Evolutionary conservation across 2,797 vertebrate genomes (phyloP).

Genomic region (Pantherophis vulpinus): DNA sequence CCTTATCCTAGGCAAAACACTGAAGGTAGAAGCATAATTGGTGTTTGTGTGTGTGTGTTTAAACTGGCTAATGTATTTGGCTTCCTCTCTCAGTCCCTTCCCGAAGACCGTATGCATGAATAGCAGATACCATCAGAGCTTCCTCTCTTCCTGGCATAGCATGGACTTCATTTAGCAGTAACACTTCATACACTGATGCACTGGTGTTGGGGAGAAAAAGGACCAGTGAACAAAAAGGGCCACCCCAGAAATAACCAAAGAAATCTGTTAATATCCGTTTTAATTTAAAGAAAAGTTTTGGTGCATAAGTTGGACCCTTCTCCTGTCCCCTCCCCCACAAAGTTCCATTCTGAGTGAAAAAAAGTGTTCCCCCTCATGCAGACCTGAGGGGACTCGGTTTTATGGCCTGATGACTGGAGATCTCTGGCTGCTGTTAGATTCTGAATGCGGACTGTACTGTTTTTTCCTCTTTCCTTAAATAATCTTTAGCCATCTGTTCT

Average conservation of each 20-base stretch:
- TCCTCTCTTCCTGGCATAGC: slow-evolving; percentile 74
- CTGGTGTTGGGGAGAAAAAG: slow-evolving; percentile 56
- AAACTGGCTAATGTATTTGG: slow-evolving; percentile 73
- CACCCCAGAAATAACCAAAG: slow-evolving; percentile 80
- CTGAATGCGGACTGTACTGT: slow-evolving; percentile 68
- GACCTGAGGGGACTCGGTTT: slow-evolving; percentile 63
- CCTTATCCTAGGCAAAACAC: slow-evolving; percentile 54
- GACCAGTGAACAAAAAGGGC: slow-evolving; percentile 65
- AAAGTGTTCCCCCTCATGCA: slow-evolving; percentile 58
- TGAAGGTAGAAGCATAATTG: slow-evolving; percentile 59
- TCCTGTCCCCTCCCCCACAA: slow-evolving; percentile 62
- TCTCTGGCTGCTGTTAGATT: slow-evolving; percentile 68
- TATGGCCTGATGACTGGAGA: slow-evolving; percentile 69
- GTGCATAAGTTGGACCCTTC: slow-evolving; percentile 74
- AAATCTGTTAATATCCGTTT: slow-evolving; percentile 69
- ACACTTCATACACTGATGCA: slow-evolving; percentile 82
- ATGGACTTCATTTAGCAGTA: slow-evolving; percentile 79
- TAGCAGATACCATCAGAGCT: slow-evolving; percentile 74
- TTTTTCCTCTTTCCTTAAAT: slow-evolving; percentile 73
- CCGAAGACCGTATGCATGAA: slow-evolving; percentile 72
- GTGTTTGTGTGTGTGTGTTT: slow-evolving; percentile 27
- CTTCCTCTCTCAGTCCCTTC: slow-evolving; percentile 71
- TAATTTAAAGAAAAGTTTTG: slow-evolving; percentile 76
- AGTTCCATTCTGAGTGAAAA: slow-evolving; percentile 72
- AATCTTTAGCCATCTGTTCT: slow-evolving; percentile 73